Evolutionary conservation across 2,113 vertebrate species (phyloP).

Genomic region (Chroicocephalus ridibundus): DNA sequence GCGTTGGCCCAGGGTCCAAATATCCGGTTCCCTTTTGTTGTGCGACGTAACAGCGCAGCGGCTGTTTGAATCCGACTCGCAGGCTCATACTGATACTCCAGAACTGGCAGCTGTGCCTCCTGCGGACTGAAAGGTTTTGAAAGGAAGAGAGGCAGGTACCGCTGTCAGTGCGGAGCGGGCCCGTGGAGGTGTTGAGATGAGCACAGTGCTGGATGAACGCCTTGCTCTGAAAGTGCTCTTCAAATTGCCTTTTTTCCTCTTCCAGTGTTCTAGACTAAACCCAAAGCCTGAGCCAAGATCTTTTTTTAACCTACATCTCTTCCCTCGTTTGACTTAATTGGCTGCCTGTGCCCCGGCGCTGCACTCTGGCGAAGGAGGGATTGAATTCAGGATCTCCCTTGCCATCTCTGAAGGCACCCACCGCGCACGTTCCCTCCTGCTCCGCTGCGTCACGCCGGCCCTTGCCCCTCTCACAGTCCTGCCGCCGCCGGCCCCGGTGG

Average conservation of each 20-base stretch:
- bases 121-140: neutral
- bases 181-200: fast-evolving
- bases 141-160: neutral
- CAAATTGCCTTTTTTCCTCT: neutral
- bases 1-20: neutral
- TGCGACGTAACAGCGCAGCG: fast-evolving
- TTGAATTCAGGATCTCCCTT: neutral
- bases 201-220: neutral
- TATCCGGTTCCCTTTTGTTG: fast-evolving
- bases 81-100: too few relatives aligned
- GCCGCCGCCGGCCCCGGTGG: neutral
- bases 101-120: too few relatives aligned
- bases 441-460: neutral
- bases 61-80: neutral
- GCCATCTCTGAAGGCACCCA: neutral
- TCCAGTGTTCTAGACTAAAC: neutral
- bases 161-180: neutral
- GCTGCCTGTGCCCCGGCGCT: fast-evolving
- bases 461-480: fast-evolving
- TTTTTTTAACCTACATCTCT: neutral
- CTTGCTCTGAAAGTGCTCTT: neutral
- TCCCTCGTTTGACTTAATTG: neutral
- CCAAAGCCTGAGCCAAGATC: neutral
- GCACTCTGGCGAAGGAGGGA: neutral
- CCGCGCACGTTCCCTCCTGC: neutral